Base-by-base conservation (phyloP, 2,113 vertebrate genomes). In the Pseudonaja textilis region DNA sequence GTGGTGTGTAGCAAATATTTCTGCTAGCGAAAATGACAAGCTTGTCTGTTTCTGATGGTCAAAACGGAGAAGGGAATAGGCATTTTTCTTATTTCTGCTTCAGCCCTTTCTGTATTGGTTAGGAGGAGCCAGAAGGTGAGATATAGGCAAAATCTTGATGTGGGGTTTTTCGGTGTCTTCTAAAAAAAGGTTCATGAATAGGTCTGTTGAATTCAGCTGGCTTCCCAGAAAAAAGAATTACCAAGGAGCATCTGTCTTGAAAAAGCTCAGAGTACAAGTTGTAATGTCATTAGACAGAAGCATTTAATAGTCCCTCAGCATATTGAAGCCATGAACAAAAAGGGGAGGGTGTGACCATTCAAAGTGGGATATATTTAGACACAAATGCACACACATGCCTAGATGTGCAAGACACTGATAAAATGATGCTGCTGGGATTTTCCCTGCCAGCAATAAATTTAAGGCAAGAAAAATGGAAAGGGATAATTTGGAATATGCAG, bases 241-340 rank as follows among this genome's bases (percentile, higher is more conserved):
- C 90, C 8, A 26, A n/a, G 69, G 61, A 61, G 69, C 91, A 57
- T 87, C n/a, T 93, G 90, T 39, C 81, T 94, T 92, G 45, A 69
- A 90, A 88, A 45, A 93, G 90, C 7, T 89, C 87, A 94, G 64
- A 29, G 42, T 91, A 39, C 61, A 69, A 18, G 57, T 93, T 92
- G 22, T 89, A 88, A 20, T 86, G 90, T 91, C 90, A 34, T 91
- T 12, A 95, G 92, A 91, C 5, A 26, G 88, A 61, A 90, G 9
- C 61, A 85, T 93, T 94, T 87, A 88, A 89, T 92, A 92, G 90
- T 61, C 90, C 85, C 87, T 90, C 87, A 85, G 90, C 81, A 0
- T 69, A 2, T 23, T 54, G 56, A 54, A 87, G 88, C 88, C 61
- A 93, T 93, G 26, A 74, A 87, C 50, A 69, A 45, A 87, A 29